Conservation (phyloP, 2,888 invertebrate genomes). For the Calliphora vomitoria region DNA sequence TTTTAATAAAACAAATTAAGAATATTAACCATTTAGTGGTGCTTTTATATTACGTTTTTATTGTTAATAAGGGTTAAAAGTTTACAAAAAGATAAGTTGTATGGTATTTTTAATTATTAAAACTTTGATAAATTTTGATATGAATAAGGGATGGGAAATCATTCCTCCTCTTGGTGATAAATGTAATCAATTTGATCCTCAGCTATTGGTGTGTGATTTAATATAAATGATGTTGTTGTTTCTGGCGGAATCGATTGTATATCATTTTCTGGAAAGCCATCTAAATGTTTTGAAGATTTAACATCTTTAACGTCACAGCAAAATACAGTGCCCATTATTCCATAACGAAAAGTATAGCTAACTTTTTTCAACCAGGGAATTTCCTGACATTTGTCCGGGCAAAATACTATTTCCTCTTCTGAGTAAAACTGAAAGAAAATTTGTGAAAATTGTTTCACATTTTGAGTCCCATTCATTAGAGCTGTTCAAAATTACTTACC, state of each 20-base stretch:
- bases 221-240: no score
- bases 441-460: background rate
- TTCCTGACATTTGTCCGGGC: constrained; percentile 61
- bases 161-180: no score
- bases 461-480: background rate
- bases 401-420: constrained; percentile 56
- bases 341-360: constrained; percentile 27
- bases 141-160: no score
- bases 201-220: no score
- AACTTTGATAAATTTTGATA: no score
- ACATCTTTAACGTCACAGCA: constrained; percentile 70
- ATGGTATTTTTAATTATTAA: no score
- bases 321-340: constrained; percentile 55
- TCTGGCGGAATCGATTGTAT: background rate
- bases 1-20: no score
- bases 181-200: no score
- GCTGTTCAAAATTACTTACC: constrained; percentile 19
- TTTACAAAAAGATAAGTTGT: no score
- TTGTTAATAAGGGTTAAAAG: no score
- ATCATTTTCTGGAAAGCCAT: constrained; percentile 48
- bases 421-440: constrained; percentile 48
- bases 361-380: constrained; percentile 62
- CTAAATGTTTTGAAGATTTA: constrained; percentile 15
- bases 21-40: no score
- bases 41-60: no score